Conservation (phyloP, 2,113 vertebrate genomes). For the Dipodomys merriami region DNA sequence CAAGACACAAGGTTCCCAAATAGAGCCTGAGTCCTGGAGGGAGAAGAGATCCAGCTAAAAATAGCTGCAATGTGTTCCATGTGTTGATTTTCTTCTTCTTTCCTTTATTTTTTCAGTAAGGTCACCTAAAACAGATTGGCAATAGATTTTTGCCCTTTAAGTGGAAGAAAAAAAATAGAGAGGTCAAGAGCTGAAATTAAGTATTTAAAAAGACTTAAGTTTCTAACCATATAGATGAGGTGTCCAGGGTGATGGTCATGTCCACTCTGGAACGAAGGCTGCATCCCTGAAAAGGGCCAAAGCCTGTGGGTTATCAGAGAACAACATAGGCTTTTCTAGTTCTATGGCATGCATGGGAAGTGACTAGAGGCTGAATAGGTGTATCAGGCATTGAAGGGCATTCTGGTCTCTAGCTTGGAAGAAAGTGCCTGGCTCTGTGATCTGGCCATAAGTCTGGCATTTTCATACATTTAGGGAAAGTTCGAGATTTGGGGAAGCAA, state of each 20-base stretch:
- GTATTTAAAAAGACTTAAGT: constrained; percentile 46
- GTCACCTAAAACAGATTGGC: constrained; percentile 82
- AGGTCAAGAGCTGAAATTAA: constrained; percentile 28
- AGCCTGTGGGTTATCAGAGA: background rate
- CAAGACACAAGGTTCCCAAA: constrained; percentile 87
- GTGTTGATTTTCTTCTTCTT: constrained; percentile 56
- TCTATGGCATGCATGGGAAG: background rate
- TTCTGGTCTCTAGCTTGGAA: background rate
- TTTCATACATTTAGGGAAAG: background rate
- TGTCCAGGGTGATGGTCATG: background rate
- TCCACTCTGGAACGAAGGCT: background rate
- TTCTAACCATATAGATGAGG: background rate
- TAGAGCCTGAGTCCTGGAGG: constrained; percentile 85
- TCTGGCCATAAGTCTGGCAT: background rate
- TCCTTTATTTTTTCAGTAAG: background rate
- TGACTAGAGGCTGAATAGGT: background rate
- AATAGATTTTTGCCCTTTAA: constrained; percentile 60
- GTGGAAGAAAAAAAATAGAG: constrained; percentile 70
- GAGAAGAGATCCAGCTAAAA: constrained; percentile 87
- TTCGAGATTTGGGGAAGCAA: background rate
- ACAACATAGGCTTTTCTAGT: background rate
- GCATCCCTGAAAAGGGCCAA: background rate
- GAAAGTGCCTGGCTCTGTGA: background rate
- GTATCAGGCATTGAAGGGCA: background rate
- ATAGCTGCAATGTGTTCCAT: constrained; percentile 84